Evolutionary conservation across 2,888 invertebrate genomes (phyloP).

Genomic region (Mechanitis mazaeus): DNA sequence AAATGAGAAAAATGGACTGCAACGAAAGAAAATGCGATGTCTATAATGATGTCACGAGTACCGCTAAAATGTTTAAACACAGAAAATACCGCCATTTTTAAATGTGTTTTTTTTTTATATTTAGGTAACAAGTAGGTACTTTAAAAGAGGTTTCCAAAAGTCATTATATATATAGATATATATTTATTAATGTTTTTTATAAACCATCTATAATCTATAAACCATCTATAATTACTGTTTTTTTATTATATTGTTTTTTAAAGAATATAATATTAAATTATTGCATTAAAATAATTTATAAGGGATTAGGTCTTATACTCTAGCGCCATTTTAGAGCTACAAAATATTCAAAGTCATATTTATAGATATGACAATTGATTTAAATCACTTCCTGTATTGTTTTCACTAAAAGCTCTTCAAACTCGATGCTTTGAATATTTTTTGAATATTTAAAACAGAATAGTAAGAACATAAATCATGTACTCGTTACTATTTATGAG

Average conservation of each 20-base stretch:
- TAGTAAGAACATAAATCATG: conserved; percentile 64
- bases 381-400: conserved; percentile 26
- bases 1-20: conserved; percentile 39
- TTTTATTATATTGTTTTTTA: too few relatives aligned
- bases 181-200: too few relatives aligned
- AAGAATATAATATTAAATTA: too few relatives aligned
- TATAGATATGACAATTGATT: conserved; percentile 12
- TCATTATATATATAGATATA: too few relatives aligned
- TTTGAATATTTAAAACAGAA: conserved; percentile 34
- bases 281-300: background rate
- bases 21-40: conserved; percentile 9
- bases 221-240: too few relatives aligned
- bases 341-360: conserved; percentile 10
- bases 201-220: too few relatives aligned
- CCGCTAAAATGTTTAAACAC: background rate
- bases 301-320: background rate
- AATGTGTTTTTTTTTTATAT: too few relatives aligned
- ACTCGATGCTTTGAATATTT: conserved; percentile 44
- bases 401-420: conserved; percentile 31
- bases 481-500: conserved; percentile 73
- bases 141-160: too few relatives aligned
- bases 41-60: conserved; percentile 10
- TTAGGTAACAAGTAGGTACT: too few relatives aligned
- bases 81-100: background rate
- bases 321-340: conserved; percentile 1